Percentiles rank a stretch among this genome's conserved stretches.
Conservation (phyloP, 2,113 vertebrate species). For the Rafetus swinhoei region DNA sequence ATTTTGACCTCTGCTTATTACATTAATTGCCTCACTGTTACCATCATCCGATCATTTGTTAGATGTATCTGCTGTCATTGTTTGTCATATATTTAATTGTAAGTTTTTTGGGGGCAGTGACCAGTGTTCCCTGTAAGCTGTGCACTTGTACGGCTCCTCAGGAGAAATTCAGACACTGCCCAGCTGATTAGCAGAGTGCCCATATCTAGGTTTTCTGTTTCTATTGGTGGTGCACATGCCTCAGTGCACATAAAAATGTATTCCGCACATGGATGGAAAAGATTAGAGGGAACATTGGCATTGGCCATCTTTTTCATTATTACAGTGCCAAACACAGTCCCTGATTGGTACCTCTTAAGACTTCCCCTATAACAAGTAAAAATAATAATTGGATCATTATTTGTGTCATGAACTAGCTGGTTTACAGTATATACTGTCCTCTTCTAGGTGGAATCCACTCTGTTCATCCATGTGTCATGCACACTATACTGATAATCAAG, state of each 20-base stretch:
- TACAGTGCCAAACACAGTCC: not conserved
- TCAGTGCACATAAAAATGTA: too few species aligned
- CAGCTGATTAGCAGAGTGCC: too few species aligned
- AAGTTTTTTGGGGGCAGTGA: not conserved
- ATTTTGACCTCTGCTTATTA: too few species aligned
- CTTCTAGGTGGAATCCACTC: not conserved
- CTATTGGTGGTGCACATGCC: too few species aligned
- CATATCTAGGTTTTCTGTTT: too few species aligned
- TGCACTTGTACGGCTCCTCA: too few species aligned
- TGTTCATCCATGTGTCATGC: not conserved
- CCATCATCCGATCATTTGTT: not conserved
- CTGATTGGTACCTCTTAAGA: not conserved
- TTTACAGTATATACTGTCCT: accelerated
- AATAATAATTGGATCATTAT: not conserved
- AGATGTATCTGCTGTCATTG: not conserved
- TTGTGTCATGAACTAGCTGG: accelerated
- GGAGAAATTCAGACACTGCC: too few species aligned
- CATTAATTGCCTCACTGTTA: too few species aligned
- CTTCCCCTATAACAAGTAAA: not conserved
- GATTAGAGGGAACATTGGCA: too few species aligned
- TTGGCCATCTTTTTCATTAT: not conserved
- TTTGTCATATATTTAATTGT: not conserved
- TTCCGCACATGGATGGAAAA: too few species aligned
- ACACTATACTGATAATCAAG: not conserved
- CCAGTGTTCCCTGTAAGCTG: too few species aligned